phyloP scores from a whole-genome alignment of 2,888 invertebrate species.

The Cynaeus angustus region DNA sequence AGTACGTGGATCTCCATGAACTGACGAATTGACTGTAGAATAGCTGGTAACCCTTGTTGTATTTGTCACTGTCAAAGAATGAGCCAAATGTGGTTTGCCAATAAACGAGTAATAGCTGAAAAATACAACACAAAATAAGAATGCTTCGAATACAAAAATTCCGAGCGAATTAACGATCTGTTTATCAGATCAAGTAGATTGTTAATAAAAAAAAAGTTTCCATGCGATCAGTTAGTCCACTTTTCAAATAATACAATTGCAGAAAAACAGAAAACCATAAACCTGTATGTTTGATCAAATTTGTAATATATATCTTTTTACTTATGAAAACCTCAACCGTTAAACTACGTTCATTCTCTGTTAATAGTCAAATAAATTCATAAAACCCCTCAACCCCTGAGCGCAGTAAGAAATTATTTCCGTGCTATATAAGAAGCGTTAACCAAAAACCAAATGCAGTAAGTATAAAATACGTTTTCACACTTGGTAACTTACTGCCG shows the following conservation, averaged over 20 bases:
- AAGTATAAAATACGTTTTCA: conserved; percentile 39
- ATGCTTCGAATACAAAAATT: background rate
- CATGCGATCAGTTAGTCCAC: conserved; percentile 7
- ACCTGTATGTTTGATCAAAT: background rate
- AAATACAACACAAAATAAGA: background rate
- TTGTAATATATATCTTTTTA: background rate
- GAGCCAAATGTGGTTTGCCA: conserved; percentile 65
- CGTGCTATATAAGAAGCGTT: conserved; percentile 20
- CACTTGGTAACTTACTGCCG: conserved; percentile 46
- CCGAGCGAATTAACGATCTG: too few relatives aligned
- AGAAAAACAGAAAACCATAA: background rate
- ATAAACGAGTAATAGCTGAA: conserved; percentile 64
- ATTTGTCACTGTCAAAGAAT: conserved; percentile 59
- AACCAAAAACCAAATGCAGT: conserved; percentile 45
- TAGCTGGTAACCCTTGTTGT: conserved; percentile 57
- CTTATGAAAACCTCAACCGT: background rate
- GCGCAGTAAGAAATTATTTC: background rate
- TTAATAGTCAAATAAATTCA: background rate
- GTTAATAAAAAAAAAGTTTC: background rate
- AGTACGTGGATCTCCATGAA: conserved; percentile 36
- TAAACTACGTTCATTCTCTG: background rate
- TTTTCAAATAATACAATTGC: background rate
- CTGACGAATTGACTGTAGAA: conserved; percentile 40
- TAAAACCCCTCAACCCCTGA: background rate
- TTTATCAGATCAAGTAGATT: background rate